Base-by-base conservation (phyloP, 2,113 vertebrate genomes). In the Alexandromys fortis region DNA sequence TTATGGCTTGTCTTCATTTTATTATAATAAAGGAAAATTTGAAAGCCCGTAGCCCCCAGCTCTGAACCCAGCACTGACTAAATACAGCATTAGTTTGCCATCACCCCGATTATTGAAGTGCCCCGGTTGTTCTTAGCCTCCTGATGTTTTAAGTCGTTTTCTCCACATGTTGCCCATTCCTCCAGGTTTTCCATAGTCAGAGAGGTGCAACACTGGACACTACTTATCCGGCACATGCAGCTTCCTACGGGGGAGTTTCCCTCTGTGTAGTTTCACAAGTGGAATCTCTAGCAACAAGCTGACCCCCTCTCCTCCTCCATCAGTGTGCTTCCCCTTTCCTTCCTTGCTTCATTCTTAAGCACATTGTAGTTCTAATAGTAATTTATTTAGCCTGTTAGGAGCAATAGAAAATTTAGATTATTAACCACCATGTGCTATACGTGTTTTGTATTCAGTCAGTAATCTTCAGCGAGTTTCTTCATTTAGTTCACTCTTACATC, bases 1-100 rank as follows among this genome's bases (percentile, higher is more conserved):
- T 95, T 89, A 26, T 94, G 22, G 82, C 65, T 92, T 88, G 70
- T 77, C 63, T 90, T 10, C 72, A 33, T 78, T 79, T 97, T 90
- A 88, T 88, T 93, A 79, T 65, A 83, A 92, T 83, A 82, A 86
- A 91, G 42, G 61, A 91, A 95, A 79, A 17, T 96, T 96, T 58
- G 7, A 77, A 77, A 68, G 38, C 22, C 13, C 7, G 12, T 68
- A 93, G 79, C 12, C 70, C 28, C 76, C 83, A 38, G 68, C n/a
- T 72, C 19, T 91, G 89, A 92, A 75, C 38, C 19, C 58, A 83
- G 42, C 22, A 30, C 13, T 61, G 47, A 91, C 24, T 55, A 82
- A 72, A 42, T 73, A 2, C 13, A 24, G 1, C 72, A 8, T 78
- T 93, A 68, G 10, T 91, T 86, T 68, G 83, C 77, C 65, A 9